Evolutionary conservation across 2,888 invertebrate genomes (phyloP), one percentile per base, ranked within the genome.

Genomic region (Latrodectus elegans): DNA sequence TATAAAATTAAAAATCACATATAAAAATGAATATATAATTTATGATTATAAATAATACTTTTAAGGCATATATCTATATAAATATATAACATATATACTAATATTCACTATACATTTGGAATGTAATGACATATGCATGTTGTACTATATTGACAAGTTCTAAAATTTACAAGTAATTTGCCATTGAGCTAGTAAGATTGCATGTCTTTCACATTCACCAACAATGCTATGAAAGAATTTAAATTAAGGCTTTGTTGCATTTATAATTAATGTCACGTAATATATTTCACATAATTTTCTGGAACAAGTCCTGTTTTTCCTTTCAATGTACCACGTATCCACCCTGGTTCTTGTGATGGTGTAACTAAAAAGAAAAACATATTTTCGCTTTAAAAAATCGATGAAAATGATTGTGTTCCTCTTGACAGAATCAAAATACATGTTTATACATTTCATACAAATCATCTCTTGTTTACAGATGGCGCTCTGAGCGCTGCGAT

Each of bases 301-400:
- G 97, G 89, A 93, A 99, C 96, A 90, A 99, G 94, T 76, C 99
- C 98, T 73, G 95, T 95, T 93, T 95, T 96, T 87, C 98, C 98
- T 93, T 97, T 95, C 90, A 99, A 94, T 79, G 96, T 96, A 90
- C 99, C 99, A 92, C 98, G 97, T 91, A 99, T 94, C 99, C 99
- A 99, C 91, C 99, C 99, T 26, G 98, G 98, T 93, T 99, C 99
- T 91, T 96, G 95, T 38, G 98, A 98, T 90, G 95, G 94, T 91
- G 95, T 95, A 88, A 97, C 97, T 97, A 93, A 77, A 89, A 84
- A 76, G 76, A 89, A 84, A 73, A 79, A 68, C n/a, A 79, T 4
- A 79, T 26, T 15, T 10, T 26, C 0, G 10, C 53, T 70, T 26
- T 53, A 55, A 22, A 22, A 22, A 0, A 68, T 51, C n/a, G 26